phyloP scores from a whole-genome alignment of 1,140 invertebrate genomes.

The Diabrotica undecimpunctata region DNA sequence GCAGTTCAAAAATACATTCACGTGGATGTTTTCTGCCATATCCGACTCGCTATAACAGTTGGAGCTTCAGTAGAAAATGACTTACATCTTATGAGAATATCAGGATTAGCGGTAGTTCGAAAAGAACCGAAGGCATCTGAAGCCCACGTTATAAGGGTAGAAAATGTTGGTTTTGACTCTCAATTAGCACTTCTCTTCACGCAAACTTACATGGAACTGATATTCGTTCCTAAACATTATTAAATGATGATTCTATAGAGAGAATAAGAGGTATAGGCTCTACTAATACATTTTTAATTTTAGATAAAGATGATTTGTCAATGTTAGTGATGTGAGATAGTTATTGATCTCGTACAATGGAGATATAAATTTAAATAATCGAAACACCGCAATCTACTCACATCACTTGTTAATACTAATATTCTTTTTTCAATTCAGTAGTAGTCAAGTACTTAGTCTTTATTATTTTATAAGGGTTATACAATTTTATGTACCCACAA shows the following conservation, averaged over 20 bases:
- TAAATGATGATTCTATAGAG: background rate
- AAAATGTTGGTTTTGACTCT: constrained; percentile 63
- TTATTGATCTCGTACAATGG: no score
- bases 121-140: constrained; percentile 52
- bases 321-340: no score
- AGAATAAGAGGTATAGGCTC: background rate
- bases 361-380: no score
- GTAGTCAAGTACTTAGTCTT: no score
- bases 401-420: no score
- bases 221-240: constrained; percentile 52
- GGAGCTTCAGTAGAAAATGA: constrained; percentile 55
- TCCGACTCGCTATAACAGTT: constrained; percentile 55
- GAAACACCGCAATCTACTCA: no score
- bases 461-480: no score
- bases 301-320: background rate
- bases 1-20: constrained; percentile 61
- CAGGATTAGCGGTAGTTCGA: constrained; percentile 61
- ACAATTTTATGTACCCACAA: no score
- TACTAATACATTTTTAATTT: background rate
- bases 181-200: constrained; percentile 62
- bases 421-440: no score
- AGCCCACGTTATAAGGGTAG: constrained; percentile 57
- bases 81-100: constrained; percentile 60
- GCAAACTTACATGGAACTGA: constrained; percentile 59
- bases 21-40: constrained; percentile 63